phyloP scores from a whole-genome alignment of 2,888 invertebrate genomes.

The Trachelus tabidus region DNA sequence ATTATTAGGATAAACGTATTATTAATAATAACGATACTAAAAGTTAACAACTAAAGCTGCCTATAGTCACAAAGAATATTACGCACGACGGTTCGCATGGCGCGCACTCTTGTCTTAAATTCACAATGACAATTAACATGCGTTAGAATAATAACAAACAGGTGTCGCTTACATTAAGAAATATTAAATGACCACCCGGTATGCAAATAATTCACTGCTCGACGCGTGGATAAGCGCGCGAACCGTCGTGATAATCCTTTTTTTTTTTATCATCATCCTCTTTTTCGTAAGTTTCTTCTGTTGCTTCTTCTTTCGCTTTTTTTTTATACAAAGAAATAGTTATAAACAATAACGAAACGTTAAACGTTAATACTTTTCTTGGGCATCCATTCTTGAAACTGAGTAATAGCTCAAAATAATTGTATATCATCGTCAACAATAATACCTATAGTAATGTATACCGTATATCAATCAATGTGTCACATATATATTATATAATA shows the following conservation, averaged over 20 bases:
- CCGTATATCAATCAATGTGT: conserved; percentile 47
- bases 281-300: conserved; percentile 8
- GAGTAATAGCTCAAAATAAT: conserved; percentile 17
- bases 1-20: conserved; percentile 37
- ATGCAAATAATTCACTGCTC: background rate
- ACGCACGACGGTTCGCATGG: background rate
- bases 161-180: background rate
- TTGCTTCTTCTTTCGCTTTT: conserved; percentile 10
- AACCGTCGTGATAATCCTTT: conserved; percentile 7
- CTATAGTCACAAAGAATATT: conserved; percentile 21
- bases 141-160: background rate
- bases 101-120: background rate
- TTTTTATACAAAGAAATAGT: conserved; percentile 30
- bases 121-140: background rate
- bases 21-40: conserved; percentile 28
- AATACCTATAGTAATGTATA: conserved; percentile 40
- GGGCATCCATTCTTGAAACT: conserved; percentile 44
- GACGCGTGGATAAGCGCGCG: background rate
- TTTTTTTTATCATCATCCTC: conserved; percentile 1
- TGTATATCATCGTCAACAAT: conserved; percentile 37
- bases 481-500: conserved; percentile 41
- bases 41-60: conserved; percentile 34
- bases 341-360: conserved; percentile 52
- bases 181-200: background rate
- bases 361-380: conserved; percentile 55